A percentile compares a stretch with the other conserved stretches of the same genome.
phyloP scores from a whole-genome alignment of 2,113 vertebrate species.

The Phyllostomus discolor region DNA sequence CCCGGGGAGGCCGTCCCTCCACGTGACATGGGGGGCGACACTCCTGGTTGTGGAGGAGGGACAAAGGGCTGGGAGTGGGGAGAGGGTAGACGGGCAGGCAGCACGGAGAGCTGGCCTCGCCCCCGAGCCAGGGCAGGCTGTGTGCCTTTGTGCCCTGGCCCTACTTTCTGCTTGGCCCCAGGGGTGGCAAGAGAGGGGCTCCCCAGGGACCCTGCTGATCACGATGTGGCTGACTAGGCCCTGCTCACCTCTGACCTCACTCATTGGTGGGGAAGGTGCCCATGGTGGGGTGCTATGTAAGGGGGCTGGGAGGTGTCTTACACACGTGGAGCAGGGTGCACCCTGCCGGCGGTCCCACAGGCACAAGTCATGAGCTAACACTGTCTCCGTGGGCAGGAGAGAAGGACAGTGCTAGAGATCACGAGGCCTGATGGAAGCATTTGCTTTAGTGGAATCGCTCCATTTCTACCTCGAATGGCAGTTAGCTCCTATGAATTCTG shows the following conservation, averaged over 20 bases:
- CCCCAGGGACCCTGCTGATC: neutral
- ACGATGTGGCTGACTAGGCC: neutral
- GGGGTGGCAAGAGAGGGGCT: neutral
- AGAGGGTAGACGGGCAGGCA: no score
- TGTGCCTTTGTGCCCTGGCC: neutral
- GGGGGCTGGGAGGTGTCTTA: neutral
- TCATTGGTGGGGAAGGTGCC: neutral
- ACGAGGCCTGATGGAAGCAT: neutral
- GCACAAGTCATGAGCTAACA: neutral
- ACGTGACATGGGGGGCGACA: neutral
- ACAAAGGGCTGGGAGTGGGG: neutral
- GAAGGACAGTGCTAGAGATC: neutral
- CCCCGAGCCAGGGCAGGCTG: neutral
- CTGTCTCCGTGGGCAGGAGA: neutral
- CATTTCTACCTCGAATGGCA: neutral
- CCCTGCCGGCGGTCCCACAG: accelerated
- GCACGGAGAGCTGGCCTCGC: neutral
- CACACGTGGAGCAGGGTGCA: neutral
- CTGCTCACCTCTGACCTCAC: neutral
- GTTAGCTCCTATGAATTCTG: neutral
- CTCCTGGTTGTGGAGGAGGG: neutral
- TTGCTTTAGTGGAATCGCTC: neutral
- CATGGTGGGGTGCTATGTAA: neutral
- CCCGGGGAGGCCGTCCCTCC: neutral
- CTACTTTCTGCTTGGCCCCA: neutral